Conservation (phyloP, 2,113 vertebrate genomes). For the Oncorhynchus mykiss region DNA sequence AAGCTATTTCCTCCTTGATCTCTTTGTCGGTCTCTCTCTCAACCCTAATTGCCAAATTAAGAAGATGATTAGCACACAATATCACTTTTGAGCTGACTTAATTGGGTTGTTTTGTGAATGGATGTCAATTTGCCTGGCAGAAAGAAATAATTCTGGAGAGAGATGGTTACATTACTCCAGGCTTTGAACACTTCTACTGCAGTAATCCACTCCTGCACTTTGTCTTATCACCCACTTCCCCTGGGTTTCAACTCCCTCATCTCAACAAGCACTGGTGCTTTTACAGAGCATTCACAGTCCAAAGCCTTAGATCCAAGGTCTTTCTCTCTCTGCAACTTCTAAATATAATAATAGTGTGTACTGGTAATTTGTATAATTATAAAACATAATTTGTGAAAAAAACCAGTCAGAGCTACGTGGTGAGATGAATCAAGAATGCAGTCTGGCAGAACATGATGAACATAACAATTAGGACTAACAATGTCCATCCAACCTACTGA, state of each 20-base stretch:
- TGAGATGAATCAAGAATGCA: not conserved
- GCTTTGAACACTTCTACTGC: not conserved
- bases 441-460: not conserved
- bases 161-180: not conserved
- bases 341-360: too few species aligned
- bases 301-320: too few species aligned
- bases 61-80: too few species aligned
- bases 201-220: not conserved
- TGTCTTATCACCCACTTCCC: not conserved
- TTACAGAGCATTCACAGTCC: too few species aligned
- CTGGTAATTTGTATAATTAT: too few species aligned
- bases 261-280: too few species aligned
- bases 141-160: not conserved
- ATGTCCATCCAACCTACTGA: not conserved
- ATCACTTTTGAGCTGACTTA: not conserved
- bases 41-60: too few species aligned
- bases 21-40: too few species aligned
- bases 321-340: too few species aligned
- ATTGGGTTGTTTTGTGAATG: slow-evolving; percentile 3
- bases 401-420: not conserved
- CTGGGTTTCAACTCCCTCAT: not conserved
- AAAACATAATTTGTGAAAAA: not conserved
- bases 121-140: not conserved
- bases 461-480: not conserved
- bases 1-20: not conserved